A percentile compares a stretch with the other conserved stretches of the same genome.
Evolutionary conservation across 2,797 vertebrate genomes (phyloP).

Genomic region (Toxotes lorentzi): DNA sequence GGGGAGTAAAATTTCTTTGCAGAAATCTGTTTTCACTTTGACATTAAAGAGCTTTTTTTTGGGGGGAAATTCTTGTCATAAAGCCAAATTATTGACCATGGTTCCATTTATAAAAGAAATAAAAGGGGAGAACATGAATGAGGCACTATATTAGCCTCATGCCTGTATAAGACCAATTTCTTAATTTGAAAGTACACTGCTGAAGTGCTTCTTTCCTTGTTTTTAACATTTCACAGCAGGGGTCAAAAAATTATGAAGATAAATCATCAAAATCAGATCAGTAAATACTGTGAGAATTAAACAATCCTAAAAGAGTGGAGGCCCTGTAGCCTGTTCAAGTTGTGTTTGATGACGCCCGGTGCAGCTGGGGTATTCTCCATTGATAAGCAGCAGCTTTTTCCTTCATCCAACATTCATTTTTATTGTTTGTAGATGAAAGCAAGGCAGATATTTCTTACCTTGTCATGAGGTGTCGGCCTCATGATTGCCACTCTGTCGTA

Average conservation of each 20-base stretch:
- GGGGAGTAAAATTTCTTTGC: no score
- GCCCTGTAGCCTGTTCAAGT: background rate
- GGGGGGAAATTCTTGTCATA: no score
- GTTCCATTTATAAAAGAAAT: no score
- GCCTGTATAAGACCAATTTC: background rate
- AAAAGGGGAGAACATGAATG: no score
- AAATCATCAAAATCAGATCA: background rate
- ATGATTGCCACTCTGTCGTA: constrained; percentile 96
- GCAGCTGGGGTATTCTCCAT: background rate
- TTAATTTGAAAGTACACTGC: background rate
- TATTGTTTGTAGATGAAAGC: background rate
- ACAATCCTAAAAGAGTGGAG: background rate
- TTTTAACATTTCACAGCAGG: background rate
- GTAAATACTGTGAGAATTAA: background rate
- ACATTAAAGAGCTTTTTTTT: no score
- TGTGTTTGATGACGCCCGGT: constrained; percentile 10
- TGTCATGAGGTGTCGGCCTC: constrained; percentile 93
- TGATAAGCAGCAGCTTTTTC: background rate
- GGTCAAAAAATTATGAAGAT: background rate
- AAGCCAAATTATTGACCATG: no score
- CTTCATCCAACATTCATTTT: background rate
- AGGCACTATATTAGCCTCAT: background rate
- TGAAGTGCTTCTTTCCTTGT: background rate
- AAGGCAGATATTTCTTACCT: constrained; percentile 82
- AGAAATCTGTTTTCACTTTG: no score